phyloP scores from a whole-genome alignment of 2,888 invertebrate genomes.

The Tachystola acroxantha region DNA sequence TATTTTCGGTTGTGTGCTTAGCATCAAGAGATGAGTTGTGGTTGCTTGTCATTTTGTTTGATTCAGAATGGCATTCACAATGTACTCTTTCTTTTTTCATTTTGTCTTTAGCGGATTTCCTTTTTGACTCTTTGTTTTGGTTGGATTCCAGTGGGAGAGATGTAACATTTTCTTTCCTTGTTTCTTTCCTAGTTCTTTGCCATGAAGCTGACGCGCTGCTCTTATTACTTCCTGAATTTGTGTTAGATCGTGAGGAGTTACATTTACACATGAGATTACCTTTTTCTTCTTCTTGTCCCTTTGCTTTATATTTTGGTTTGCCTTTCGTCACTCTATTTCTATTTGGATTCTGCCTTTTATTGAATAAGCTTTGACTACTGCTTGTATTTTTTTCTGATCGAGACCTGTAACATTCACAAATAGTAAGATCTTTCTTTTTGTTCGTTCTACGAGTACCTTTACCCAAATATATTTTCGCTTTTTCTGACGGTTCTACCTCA shows the following conservation, averaged over 20 bases:
- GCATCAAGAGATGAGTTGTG: too few species aligned
- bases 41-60: too few species aligned
- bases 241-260: background rate
- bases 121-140: too few species aligned
- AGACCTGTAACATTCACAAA: background rate
- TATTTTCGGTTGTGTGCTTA: too few species aligned
- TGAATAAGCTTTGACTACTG: background rate
- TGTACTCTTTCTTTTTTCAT: background rate
- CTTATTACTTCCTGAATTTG: background rate
- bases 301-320: background rate
- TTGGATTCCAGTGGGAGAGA: too few species aligned
- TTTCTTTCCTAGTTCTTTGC: background rate
- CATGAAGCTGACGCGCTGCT: background rate
- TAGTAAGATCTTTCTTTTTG: background rate
- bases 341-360: too few species aligned
- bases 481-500: background rate
- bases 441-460: background rate
- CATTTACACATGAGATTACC: background rate
- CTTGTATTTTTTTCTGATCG: background rate
- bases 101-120: too few species aligned
- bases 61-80: too few species aligned
- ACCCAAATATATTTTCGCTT: constrained; percentile 1
- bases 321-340: too few species aligned
- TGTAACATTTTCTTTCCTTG: background rate
- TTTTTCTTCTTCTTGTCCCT: background rate